Conservation (phyloP, 2,113 vertebrate genomes). For the Litocranius walleri region DNA sequence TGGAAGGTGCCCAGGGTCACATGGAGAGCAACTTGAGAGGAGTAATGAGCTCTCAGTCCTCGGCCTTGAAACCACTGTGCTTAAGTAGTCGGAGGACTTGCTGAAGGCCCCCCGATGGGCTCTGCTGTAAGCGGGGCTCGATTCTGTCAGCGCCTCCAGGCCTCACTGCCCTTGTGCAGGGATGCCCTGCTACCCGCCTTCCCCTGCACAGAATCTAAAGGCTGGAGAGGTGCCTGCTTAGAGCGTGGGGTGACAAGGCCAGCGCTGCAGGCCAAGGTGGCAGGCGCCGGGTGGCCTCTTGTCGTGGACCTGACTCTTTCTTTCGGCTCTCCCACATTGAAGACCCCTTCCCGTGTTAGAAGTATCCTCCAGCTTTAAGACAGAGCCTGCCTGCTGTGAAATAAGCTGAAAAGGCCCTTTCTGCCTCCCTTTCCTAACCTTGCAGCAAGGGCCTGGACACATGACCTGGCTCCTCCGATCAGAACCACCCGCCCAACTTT, state of each 20-base stretch:
- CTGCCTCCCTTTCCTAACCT: background rate
- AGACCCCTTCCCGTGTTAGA: background rate
- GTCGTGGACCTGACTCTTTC: background rate
- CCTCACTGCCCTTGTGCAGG: background rate
- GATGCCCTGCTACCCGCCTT: background rate
- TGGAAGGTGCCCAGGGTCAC: background rate
- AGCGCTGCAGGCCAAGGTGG: background rate
- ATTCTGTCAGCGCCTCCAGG: background rate
- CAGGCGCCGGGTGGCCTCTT: background rate
- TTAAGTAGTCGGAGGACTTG: background rate
- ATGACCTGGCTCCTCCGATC: background rate
- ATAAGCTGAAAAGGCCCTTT: background rate
- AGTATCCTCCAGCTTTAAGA: background rate
- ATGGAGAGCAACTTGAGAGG: background rate
- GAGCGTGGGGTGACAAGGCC: background rate
- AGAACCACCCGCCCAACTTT: background rate
- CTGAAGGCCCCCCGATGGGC: too few relatives aligned
- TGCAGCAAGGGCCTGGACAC: background rate
- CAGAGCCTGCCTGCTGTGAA: background rate
- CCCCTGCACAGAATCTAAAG: background rate
- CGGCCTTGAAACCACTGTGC: background rate
- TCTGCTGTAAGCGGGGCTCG: background rate
- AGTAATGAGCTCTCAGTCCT: background rate
- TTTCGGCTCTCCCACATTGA: background rate
- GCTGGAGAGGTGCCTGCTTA: background rate